A percentile compares a stretch with the other conserved stretches of the same genome.
Evolutionary conservation across 2,797 vertebrate species (phyloP).

Genomic region (Acanthopagrus latus): DNA sequence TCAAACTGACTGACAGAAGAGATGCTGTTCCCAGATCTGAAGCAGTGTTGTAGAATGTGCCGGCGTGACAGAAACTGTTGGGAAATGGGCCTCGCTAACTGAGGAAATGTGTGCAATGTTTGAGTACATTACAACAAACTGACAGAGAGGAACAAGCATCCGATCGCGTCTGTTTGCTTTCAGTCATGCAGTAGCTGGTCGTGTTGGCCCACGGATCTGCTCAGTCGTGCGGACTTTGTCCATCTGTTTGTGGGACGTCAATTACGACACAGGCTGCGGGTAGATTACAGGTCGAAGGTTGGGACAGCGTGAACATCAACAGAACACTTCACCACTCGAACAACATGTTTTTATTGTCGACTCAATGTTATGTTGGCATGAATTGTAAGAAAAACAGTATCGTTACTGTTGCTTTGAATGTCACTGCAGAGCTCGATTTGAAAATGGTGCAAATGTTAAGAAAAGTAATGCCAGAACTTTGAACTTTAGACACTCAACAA

Average conservation of each 20-base stretch:
- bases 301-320: slow-evolving; percentile 11
- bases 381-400: not conserved
- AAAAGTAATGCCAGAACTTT: too few relatives aligned
- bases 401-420: not conserved
- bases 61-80: slow-evolving; percentile 25
- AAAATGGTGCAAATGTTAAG: not conserved
- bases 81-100: slow-evolving; percentile 23
- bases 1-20: too few relatives aligned
- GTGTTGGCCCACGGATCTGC: slow-evolving; percentile 34
- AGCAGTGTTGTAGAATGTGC: slow-evolving; percentile 16
- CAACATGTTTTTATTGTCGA: not conserved
- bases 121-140: slow-evolving; percentile 39
- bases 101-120: slow-evolving; percentile 59
- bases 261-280: slow-evolving; percentile 29
- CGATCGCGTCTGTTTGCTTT: slow-evolving; percentile 52
- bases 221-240: slow-evolving; percentile 61
- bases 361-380: not conserved
- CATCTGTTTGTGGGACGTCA: slow-evolving; percentile 54
- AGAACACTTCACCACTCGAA: not conserved
- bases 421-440: not conserved
- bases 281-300: slow-evolving; percentile 31
- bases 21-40: not conserved
- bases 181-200: not conserved
- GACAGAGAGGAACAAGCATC: slow-evolving; percentile 28
- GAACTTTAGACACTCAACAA: too few relatives aligned